Base-by-base conservation (phyloP, 2,797 vertebrate genomes). In the Melanotaenia parkinsoni region DNA sequence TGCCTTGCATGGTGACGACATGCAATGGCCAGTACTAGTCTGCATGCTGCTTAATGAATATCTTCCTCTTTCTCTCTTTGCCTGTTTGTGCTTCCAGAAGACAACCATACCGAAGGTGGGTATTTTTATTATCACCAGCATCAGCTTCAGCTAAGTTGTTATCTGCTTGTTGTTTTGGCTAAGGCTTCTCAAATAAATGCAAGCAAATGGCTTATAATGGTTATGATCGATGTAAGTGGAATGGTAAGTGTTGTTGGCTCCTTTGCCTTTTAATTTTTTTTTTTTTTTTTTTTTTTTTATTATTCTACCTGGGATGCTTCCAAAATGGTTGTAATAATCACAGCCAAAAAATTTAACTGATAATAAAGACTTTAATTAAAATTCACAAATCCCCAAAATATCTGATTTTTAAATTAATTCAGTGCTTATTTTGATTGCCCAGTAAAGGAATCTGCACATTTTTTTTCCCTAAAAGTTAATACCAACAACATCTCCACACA, bases 41-140 rank as follows among this genome's bases (percentile, higher is more conserved):
- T 98, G 98, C 98, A 99, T 99, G 98, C 97, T 94, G 96, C 97
- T 98, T 98, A 99, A 97, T 96, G 94, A 97, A 97, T 98, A 95
- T 99, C 95, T 98, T 95, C 95, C 97, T 96, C 96, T 98, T 96
- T 99, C 94, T 99, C 95, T 97, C 96, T 96, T 93, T 97, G 95
- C 95, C 94, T 96, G 95, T 95, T 94, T 92, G 95, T 96, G 97
- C 97, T 96, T 96, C 95, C 97, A 99, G 98, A 98, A 96, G 98
- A 98, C 96, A 95, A 91, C 96, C 92, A 95, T 94, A 94, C 93
- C 74, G 95, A 98, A 98, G 98, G 98, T 99, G 96, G 97, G 98
- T 99, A 94, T 93, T 76, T 47, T 40, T 83, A 93, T 80, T 87
- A 82, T 89, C 84, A 83, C 89, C 85, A 84, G 74, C 77, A 84